Percentiles rank a stretch among this genome's conserved stretches.
phyloP scores from a whole-genome alignment of 1,140 invertebrate species.

The Drosophila saltans region DNA sequence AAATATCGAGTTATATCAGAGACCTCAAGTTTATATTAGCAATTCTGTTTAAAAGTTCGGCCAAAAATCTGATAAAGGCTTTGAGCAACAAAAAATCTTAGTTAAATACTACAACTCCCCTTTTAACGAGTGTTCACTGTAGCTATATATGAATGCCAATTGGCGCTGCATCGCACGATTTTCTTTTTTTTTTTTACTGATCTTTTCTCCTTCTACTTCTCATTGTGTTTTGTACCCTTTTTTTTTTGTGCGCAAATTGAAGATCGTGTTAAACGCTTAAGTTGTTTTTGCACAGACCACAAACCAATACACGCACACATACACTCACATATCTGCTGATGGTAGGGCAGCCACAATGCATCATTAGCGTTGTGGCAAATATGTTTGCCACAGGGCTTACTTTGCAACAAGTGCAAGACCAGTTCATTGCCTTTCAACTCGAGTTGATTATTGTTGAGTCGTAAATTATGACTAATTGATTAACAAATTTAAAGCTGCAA shows the following conservation, averaged over 20 bases:
- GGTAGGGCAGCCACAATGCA: constrained; percentile 63
- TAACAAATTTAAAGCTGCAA: constrained; percentile 63
- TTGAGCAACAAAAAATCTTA: too few species aligned
- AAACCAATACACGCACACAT: constrained; percentile 23
- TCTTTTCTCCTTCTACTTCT: constrained; percentile 27
- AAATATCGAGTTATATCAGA: too few species aligned
- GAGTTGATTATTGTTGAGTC: constrained; percentile 64
- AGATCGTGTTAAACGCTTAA: constrained; percentile 81
- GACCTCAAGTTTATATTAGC: too few species aligned
- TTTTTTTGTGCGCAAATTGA: constrained; percentile 74
- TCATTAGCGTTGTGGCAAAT: constrained; percentile 79
- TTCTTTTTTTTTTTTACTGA: constrained; percentile 48
- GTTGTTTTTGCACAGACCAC: constrained; percentile 52
- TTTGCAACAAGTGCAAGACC: constrained; percentile 72
- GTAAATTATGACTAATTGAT: constrained; percentile 82
- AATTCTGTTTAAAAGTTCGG: too few species aligned
- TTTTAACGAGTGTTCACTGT: constrained; percentile 18
- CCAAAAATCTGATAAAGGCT: too few species aligned
- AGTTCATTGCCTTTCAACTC: constrained; percentile 66
- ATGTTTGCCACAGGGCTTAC: constrained; percentile 52
- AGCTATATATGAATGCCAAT: constrained; percentile 50
- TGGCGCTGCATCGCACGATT: constrained; percentile 65
- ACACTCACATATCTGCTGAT: constrained; percentile 22
- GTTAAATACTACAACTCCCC: too few species aligned
- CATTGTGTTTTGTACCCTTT: constrained; percentile 44